Evolutionary conservation across 2,888 invertebrate species (phyloP).

Genomic region (Oligia strigilis): DNA sequence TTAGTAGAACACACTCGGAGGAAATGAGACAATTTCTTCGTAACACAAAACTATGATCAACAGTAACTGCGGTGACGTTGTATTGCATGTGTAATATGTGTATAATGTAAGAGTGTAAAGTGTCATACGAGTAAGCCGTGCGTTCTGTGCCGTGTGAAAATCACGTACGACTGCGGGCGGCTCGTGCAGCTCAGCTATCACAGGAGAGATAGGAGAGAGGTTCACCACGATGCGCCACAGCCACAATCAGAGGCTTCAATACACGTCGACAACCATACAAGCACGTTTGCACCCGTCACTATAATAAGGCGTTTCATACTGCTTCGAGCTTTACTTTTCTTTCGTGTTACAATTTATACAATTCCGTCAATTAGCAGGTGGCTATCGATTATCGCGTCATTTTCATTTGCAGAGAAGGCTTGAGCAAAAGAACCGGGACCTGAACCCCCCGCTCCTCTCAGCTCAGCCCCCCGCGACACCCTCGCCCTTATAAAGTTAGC

Average conservation of each 20-base stretch:
- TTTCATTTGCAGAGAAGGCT: slow-evolving; percentile 48
- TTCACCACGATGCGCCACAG: neutral
- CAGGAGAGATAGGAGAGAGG: neutral
- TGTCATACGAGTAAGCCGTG: neutral
- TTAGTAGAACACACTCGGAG: neutral
- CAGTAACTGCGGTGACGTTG: neutral
- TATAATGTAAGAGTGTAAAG: neutral
- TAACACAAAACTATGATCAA: neutral
- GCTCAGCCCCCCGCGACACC: slow-evolving; percentile 24
- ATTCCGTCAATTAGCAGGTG: slow-evolving; percentile 52
- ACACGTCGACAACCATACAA: neutral
- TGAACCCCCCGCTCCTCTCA: neutral
- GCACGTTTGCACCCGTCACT: too few species aligned
- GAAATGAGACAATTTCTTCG: neutral
- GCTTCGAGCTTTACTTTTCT: neutral
- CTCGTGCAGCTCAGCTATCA: neutral
- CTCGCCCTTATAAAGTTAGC: slow-evolving; percentile 66
- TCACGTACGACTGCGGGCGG: neutral
- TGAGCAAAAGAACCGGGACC: slow-evolving; percentile 33
- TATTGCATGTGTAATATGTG: neutral
- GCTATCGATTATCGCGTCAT: slow-evolving; percentile 57
- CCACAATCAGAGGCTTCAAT: neutral
- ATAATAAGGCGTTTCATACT: neutral
- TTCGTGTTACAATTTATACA: neutral
- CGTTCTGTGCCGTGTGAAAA: neutral